phyloP scores from a whole-genome alignment of 2,113 vertebrate genomes.

The Colossoma macropomum region DNA sequence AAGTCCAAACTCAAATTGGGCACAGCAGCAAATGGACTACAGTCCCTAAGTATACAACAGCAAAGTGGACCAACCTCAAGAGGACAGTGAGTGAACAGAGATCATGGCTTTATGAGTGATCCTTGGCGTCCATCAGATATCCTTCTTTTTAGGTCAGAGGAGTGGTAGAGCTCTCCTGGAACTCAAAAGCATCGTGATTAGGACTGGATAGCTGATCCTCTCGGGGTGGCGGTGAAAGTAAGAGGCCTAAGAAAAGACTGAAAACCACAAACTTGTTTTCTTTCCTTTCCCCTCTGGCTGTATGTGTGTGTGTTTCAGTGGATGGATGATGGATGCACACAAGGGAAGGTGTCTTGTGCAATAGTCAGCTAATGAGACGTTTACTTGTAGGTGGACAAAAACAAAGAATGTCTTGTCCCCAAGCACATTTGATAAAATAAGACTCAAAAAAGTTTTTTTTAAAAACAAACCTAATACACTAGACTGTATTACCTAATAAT shows the following conservation, averaged over 20 bases:
- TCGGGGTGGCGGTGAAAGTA: neutral
- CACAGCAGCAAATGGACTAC: neutral
- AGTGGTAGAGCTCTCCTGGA: neutral
- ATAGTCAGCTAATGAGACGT: slow-evolving; percentile 13
- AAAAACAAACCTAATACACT: neutral
- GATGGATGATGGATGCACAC: slow-evolving; percentile 3
- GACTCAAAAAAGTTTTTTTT: neutral
- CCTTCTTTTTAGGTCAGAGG: neutral
- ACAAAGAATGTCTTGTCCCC: neutral
- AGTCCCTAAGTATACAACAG: neutral
- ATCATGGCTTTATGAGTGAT: neutral
- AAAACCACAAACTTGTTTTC: neutral
- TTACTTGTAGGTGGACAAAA: neutral
- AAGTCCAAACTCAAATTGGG: too few relatives aligned
- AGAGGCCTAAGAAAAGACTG: neutral
- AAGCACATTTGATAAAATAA: neutral
- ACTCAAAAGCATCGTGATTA: neutral
- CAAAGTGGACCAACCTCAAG: neutral
- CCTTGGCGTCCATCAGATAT: neutral
- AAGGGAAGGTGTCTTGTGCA: neutral
- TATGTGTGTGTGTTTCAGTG: neutral
- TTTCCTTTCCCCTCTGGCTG: neutral
- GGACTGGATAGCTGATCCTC: neutral
- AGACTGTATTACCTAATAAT: neutral
- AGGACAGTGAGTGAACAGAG: neutral